phyloP scores from a whole-genome alignment of 1,140 invertebrate genomes.

The Parapsyche elsis region DNA sequence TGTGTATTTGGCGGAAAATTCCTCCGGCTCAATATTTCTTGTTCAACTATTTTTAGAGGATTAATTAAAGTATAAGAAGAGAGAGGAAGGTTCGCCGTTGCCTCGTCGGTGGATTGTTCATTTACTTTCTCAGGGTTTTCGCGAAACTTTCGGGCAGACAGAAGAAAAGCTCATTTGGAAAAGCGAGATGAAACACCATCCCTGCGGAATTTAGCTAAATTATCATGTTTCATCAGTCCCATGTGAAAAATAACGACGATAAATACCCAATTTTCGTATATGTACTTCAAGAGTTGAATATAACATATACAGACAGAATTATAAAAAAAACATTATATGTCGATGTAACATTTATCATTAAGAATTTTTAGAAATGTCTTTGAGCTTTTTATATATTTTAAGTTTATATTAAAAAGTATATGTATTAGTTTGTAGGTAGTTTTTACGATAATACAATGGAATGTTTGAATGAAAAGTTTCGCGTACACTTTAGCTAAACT shows the following conservation, averaged over 20 bases:
- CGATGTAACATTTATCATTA: too few species aligned
- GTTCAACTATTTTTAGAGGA: constrained; percentile 53
- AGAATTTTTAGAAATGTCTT: too few species aligned
- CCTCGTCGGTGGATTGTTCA: constrained; percentile 35
- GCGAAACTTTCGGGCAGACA: constrained; percentile 35
- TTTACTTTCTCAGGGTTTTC: constrained; percentile 31
- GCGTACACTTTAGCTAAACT: not conserved
- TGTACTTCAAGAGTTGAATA: too few species aligned
- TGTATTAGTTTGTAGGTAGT: too few species aligned
- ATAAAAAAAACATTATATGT: too few species aligned
- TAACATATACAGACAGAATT: too few species aligned
- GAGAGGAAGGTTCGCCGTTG: constrained; percentile 25
- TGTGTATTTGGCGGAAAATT: constrained; percentile 44
- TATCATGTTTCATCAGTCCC: not conserved
- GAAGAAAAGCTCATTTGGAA: constrained; percentile 25
- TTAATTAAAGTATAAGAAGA: constrained; percentile 52
- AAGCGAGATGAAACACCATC: constrained; percentile 1
- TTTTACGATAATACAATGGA: not conserved
- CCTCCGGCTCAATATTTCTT: constrained; percentile 48
- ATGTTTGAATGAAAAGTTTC: not conserved
- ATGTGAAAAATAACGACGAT: too few species aligned
- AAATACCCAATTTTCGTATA: too few species aligned
- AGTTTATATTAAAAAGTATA: too few species aligned
- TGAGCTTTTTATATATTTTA: too few species aligned
- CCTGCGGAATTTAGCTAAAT: constrained; percentile 18